Evolutionary conservation across 1,140 invertebrate genomes (phyloP).

Genomic region (Drosophila punjabiensis): DNA sequence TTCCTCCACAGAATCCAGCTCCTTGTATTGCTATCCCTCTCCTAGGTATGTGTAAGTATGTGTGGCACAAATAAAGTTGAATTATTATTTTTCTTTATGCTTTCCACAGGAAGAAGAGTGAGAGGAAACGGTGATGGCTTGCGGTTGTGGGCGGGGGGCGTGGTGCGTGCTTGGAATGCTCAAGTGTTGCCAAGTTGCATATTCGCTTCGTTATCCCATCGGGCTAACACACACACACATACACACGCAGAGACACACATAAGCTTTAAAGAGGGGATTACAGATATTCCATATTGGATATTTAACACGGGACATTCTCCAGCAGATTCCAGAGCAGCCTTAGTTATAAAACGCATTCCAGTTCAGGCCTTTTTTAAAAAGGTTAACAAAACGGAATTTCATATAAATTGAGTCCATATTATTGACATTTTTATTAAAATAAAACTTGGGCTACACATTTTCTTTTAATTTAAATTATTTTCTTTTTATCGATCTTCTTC

Average conservation of each 20-base stretch:
- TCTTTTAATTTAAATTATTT: no score
- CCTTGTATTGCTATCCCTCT: slow-evolving; percentile 4
- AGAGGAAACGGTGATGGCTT: slow-evolving; percentile 13
- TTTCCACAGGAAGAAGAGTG: slow-evolving; percentile 8
- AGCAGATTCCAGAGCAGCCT: slow-evolving; percentile 32
- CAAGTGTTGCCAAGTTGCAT: slow-evolving; percentile 79
- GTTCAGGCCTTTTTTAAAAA: not conserved
- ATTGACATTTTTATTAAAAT: not conserved
- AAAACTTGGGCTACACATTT: no score
- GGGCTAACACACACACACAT: slow-evolving; percentile 32
- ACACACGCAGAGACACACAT: slow-evolving; percentile 31
- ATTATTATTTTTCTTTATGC: slow-evolving; percentile 83
- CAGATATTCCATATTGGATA: slow-evolving; percentile 58
- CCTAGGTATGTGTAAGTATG: slow-evolving; percentile 41
- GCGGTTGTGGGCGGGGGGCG: slow-evolving; percentile 56
- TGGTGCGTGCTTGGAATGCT: slow-evolving; percentile 73
- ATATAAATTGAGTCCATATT: not conserved
- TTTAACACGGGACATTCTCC: slow-evolving; percentile 44
- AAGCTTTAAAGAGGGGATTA: slow-evolving; percentile 61
- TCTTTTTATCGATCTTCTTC: not conserved
- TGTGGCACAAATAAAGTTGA: slow-evolving; percentile 82
- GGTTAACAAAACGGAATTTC: not conserved
- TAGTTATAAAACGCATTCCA: slow-evolving; percentile 29
- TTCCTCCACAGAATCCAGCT: slow-evolving; percentile 16
- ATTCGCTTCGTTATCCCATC: slow-evolving; percentile 71